phyloP scores from a whole-genome alignment of 2,113 vertebrate species.

The Phocoena phocoena region DNA sequence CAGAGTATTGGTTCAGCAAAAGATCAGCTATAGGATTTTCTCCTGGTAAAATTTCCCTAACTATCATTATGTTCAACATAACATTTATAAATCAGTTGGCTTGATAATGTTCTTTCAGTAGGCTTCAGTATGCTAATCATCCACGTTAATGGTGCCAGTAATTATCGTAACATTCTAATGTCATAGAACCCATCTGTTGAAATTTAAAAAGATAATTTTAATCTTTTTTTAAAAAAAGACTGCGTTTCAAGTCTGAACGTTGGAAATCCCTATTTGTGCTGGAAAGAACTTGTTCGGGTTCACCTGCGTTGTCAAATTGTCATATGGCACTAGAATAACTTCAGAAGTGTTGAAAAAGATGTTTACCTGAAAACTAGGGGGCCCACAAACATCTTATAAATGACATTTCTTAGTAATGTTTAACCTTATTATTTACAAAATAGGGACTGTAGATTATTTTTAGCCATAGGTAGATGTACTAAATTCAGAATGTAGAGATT shows the following conservation, averaged over 20 bases:
- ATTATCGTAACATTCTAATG: neutral
- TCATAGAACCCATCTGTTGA: neutral
- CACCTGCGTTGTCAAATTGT: neutral
- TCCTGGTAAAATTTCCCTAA: neutral
- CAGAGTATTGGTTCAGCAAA: neutral
- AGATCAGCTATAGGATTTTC: neutral
- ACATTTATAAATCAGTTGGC: slow-evolving; percentile 43
- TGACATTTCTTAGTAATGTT: neutral
- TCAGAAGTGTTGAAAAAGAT: neutral
- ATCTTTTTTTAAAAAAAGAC: neutral
- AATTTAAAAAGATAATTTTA: neutral
- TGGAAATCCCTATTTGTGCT: neutral
- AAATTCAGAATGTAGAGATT: slow-evolving; percentile 23
- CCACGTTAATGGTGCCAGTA: slow-evolving; percentile 50
- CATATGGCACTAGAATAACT: neutral
- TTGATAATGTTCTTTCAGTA: slow-evolving; percentile 58
- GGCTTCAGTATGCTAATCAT: neutral
- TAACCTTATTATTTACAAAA: slow-evolving; percentile 25
- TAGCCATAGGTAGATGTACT: neutral
- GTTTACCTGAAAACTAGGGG: neutral
- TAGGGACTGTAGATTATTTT: neutral
- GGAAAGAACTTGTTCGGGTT: neutral
- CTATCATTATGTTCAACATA: neutral
- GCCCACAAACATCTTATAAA: neutral
- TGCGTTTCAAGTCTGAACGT: neutral